A percentile compares a stretch with the other conserved stretches of the same genome.
phyloP scores from a whole-genome alignment of 2,113 vertebrate species.

The Corvus hawaiiensis region DNA sequence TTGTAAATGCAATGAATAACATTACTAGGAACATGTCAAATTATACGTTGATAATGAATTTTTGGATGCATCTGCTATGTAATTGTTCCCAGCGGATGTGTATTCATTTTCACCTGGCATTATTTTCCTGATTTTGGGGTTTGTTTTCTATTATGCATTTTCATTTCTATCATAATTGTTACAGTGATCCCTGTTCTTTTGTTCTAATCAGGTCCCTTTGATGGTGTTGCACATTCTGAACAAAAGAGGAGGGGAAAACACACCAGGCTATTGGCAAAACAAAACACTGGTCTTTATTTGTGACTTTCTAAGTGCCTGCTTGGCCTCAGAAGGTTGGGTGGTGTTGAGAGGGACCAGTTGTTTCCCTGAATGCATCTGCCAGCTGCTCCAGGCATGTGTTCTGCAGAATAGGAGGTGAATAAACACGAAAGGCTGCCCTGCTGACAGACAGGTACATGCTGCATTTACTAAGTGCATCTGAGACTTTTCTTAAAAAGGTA shows the following conservation, averaged over 20 bases:
- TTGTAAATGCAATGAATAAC: conserved; percentile 68
- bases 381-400: conserved; percentile 82
- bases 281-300: conserved; percentile 73
- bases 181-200: conserved; percentile 57
- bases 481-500: conserved; percentile 63
- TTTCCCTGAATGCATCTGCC: conserved; percentile 81
- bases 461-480: conserved; percentile 75
- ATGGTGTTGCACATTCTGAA: conserved; percentile 50
- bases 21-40: conserved; percentile 66
- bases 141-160: conserved; percentile 69
- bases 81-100: conserved; percentile 45
- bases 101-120: conserved; percentile 60
- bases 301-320: conserved; percentile 72
- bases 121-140: conserved; percentile 71
- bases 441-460: conserved; percentile 88
- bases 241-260: conserved; percentile 61
- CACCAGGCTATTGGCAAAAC: conserved; percentile 70
- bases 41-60: conserved; percentile 65
- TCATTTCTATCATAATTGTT: conserved; percentile 83
- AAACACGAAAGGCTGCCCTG: conserved; percentile 73
- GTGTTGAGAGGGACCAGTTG: conserved; percentile 82
- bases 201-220: conserved; percentile 70
- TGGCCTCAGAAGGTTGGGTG: conserved; percentile 73
- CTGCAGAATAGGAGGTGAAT: conserved; percentile 71
- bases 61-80: conserved; percentile 57